These are phyloP conservation scores for Leptoclinus maculatus DNA, from an alignment of 2,797 vertebrate species.

Conservation along the genomic window DNA sequence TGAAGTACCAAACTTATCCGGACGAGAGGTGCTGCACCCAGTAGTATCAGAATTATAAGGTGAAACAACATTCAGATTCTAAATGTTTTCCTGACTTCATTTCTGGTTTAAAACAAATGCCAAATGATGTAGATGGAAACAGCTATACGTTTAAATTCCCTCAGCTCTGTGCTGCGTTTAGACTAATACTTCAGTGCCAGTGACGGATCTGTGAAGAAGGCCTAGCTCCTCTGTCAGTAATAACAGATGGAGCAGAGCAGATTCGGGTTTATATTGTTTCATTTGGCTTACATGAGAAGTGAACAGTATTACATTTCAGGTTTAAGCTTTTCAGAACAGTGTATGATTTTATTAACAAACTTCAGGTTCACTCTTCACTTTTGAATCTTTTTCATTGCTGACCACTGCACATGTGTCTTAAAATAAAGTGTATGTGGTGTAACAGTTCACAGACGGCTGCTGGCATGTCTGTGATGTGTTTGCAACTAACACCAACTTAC, in stretches of 20 bases:
- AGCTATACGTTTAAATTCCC: slow-evolving; percentile 29
- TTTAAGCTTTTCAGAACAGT: slow-evolving; percentile 29
- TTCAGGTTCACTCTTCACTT: slow-evolving; percentile 23
- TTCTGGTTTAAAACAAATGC: slow-evolving; percentile 28
- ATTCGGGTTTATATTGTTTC: slow-evolving; percentile 36
- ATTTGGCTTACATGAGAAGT: slow-evolving; percentile 41
- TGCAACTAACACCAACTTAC: slow-evolving; percentile 50
- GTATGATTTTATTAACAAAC: slow-evolving; percentile 33
- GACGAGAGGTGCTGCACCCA: slow-evolving; percentile 11
- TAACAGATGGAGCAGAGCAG: slow-evolving; percentile 18
- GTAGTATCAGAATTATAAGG: slow-evolving; percentile 23
- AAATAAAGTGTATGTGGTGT: slow-evolving; percentile 43
- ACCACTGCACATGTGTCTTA: slow-evolving; percentile 35
- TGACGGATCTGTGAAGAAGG: slow-evolving; percentile 45
- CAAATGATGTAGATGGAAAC: slow-evolving; percentile 2
- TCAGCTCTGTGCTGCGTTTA: slow-evolving; percentile 24
- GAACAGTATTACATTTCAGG: slow-evolving; percentile 38
- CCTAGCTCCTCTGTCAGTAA: slow-evolving; percentile 27
- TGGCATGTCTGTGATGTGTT: slow-evolving; percentile 56
- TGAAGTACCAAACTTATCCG: slow-evolving; percentile 51
- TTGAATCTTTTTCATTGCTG: slow-evolving; percentile 35
- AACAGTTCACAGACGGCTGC: slow-evolving; percentile 54
- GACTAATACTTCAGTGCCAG: slow-evolving; percentile 21
- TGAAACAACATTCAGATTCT: slow-evolving; percentile 7
- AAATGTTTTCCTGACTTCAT: background rate